These are phyloP conservation scores for Thereuonema tuberculata DNA, from an alignment of 1,140 invertebrate species.

Conservation along the genomic window DNA sequence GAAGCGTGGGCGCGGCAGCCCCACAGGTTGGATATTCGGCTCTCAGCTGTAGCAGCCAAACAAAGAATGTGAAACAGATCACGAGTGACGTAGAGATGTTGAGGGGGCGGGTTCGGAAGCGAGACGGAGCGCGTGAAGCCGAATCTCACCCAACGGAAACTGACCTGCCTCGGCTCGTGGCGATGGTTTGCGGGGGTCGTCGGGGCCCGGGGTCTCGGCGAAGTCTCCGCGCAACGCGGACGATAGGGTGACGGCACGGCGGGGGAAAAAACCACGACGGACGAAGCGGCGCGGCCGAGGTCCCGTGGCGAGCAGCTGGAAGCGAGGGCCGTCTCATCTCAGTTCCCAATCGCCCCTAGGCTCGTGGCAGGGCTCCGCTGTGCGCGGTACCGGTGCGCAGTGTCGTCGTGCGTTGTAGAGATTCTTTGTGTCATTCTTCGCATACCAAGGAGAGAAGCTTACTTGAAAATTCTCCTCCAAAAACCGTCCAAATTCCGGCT, in stretches of 20 bases:
- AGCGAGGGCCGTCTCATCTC: neutral
- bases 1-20: too few species aligned
- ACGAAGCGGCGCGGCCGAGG: neutral
- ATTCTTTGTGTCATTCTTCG: constrained; percentile 89
- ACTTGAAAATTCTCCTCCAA: constrained; percentile 56
- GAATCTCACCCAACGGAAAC: too few species aligned
- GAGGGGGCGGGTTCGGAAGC: too few species aligned
- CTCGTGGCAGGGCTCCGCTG: constrained; percentile 27
- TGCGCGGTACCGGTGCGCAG: constrained; percentile 67
- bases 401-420: constrained; percentile 72
- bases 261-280: neutral
- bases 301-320: neutral
- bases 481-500: constrained; percentile 40
- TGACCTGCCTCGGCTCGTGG: too few species aligned
- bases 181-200: too few species aligned
- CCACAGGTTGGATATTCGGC: too few species aligned
- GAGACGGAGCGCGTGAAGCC: too few species aligned
- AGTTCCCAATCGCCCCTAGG: neutral
- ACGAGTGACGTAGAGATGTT: too few species aligned
- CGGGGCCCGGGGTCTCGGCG: too few species aligned
- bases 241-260: neutral
- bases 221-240: neutral
- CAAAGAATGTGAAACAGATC: too few species aligned
- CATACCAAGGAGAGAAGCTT: constrained; percentile 76
- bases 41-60: too few species aligned